These are phyloP conservation scores for Chrosomus eos DNA, from an alignment of 2,797 vertebrate genomes.

Conservation along the genomic window DNA sequence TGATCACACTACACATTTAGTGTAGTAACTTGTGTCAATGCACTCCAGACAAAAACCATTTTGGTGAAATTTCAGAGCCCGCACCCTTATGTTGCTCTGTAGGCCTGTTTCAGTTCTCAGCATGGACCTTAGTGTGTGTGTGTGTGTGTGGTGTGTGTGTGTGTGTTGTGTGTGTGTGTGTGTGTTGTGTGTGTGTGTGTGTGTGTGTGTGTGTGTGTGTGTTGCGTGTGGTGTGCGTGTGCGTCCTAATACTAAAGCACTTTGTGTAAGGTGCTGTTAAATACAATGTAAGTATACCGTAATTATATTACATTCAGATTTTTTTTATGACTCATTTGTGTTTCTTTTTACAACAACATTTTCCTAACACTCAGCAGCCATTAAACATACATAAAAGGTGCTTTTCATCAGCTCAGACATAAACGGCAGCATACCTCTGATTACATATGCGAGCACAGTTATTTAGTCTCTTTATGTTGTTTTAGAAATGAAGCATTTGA, in stretches of 20 bases:
- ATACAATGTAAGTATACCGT: neutral
- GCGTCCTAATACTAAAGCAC: neutral
- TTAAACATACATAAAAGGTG: neutral
- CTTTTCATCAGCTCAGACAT: constrained; percentile 12
- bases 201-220: too few relatives aligned
- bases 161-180: too few relatives aligned
- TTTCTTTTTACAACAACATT: neutral
- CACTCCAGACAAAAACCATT: too few relatives aligned
- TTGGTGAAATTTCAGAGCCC: too few relatives aligned
- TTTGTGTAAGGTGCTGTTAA: neutral
- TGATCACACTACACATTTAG: neutral
- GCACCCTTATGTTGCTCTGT: too few relatives aligned
- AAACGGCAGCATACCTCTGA: neutral
- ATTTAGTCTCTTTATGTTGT: constrained; percentile 4
- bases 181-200: too few relatives aligned
- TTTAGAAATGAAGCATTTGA: neutral
- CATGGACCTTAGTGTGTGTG: too few relatives aligned
- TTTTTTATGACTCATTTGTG: neutral
- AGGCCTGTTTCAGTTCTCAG: too few relatives aligned
- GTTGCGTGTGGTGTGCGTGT: too few relatives aligned
- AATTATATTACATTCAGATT: neutral
- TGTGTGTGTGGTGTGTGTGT: too few relatives aligned
- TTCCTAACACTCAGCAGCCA: neutral
- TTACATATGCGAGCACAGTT: constrained; percentile 6
- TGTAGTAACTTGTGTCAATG: neutral